phyloP scores from a whole-genome alignment of 1,140 invertebrate genomes.

The Dendrolimus kikuchii region DNA sequence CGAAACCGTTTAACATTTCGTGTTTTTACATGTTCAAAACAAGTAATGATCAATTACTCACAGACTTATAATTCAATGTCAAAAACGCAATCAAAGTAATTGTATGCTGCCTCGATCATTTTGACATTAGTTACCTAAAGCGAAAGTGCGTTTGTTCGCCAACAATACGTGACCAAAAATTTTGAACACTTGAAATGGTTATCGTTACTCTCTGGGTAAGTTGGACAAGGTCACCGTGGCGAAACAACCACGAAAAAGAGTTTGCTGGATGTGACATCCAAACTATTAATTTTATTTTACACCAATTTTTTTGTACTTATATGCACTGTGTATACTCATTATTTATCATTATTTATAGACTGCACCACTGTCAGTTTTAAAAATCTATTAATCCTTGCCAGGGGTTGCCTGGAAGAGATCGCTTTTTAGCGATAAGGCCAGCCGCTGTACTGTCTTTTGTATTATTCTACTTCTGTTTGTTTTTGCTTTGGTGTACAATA shows the following conservation, averaged over 20 bases:
- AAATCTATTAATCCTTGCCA: too few relatives aligned
- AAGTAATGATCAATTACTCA: background rate
- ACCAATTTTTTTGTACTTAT: background rate
- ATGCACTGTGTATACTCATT: background rate
- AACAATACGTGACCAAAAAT: constrained; percentile 33
- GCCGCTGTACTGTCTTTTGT: too few relatives aligned
- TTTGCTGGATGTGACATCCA: constrained; percentile 12
- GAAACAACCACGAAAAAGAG: constrained; percentile 20
- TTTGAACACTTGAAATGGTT: constrained; percentile 21
- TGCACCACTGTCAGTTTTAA: too few relatives aligned
- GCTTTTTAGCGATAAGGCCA: too few relatives aligned
- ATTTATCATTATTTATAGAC: too few relatives aligned
- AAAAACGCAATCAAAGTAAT: constrained; percentile 21
- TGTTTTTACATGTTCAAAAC: too few relatives aligned
- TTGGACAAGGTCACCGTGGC: constrained; percentile 31
- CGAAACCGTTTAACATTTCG: too few relatives aligned
- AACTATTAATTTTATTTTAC: background rate
- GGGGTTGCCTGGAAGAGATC: too few relatives aligned
- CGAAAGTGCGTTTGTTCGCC: constrained; percentile 31
- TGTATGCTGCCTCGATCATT: constrained; percentile 15
- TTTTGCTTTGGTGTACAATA: too few relatives aligned
- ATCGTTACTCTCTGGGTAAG: constrained; percentile 9
- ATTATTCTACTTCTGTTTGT: too few relatives aligned
- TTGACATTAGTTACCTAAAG: constrained; percentile 19
- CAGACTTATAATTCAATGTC: constrained; percentile 20